Percentiles rank a stretch among this genome's conserved stretches.
These are phyloP conservation scores for Lepus timidus DNA, from an alignment of 2,113 vertebrate genomes.

Conservation along the genomic window DNA sequence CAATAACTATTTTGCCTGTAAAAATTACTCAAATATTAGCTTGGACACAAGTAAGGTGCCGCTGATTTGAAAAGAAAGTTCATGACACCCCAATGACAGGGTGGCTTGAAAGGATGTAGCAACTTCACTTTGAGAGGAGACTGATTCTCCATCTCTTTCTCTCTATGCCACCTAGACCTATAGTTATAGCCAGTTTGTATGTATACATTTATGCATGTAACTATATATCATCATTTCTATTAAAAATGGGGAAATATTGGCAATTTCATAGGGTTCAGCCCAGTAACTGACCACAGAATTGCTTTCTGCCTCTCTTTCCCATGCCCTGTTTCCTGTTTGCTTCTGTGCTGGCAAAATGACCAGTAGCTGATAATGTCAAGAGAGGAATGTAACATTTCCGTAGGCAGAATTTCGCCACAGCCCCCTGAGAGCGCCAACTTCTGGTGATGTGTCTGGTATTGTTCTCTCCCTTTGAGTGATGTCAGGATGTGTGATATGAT, in stretches of 20 bases:
- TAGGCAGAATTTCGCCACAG: not conserved
- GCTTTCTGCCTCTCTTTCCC: not conserved
- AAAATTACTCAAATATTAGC: not conserved
- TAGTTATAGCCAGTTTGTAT: not conserved
- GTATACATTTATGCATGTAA: not conserved
- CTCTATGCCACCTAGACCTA: not conserved
- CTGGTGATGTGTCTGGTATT: not conserved
- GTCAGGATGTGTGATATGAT: not conserved
- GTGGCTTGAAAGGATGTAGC: not conserved
- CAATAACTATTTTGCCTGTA: not conserved
- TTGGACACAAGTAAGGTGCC: not conserved
- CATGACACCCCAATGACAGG: not conserved
- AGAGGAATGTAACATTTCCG: not conserved
- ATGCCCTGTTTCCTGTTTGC: not conserved
- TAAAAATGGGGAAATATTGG: not conserved
- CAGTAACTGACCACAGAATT: not conserved
- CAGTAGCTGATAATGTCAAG: not conserved
- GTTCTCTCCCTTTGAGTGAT: not conserved
- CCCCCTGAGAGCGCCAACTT: not conserved
- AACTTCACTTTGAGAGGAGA: not conserved
- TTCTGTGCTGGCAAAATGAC: slow-evolving; percentile 7
- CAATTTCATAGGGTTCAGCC: not conserved
- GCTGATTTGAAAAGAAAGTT: not conserved
- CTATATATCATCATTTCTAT: not conserved
- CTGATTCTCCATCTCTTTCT: not conserved